A percentile compares a stretch with the other conserved stretches of the same genome.
Conservation (phyloP, 2,888 invertebrate species). For the Parascotia fuliginaria region DNA sequence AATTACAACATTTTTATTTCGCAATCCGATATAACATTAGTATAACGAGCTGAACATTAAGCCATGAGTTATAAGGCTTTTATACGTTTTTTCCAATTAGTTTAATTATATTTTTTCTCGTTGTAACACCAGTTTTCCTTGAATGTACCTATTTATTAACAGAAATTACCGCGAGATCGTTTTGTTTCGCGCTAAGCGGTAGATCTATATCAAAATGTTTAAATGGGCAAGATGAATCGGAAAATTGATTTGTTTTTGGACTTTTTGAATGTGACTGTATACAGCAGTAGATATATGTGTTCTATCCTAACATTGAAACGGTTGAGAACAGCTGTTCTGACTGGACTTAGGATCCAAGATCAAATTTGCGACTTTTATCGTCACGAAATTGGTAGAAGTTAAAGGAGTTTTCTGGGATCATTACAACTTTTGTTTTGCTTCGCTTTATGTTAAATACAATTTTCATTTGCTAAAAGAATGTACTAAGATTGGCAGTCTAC, state of each 20-base stretch:
- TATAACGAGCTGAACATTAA: constrained; percentile 66
- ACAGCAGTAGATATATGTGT: too few relatives aligned
- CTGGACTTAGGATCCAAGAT: too few relatives aligned
- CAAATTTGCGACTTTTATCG: too few relatives aligned
- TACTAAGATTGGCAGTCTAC: too few relatives aligned
- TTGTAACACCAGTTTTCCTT: constrained; percentile 35
- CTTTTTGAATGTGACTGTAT: too few relatives aligned
- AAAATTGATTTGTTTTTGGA: background rate
- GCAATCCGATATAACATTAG: constrained; percentile 63
- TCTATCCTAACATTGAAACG: too few relatives aligned
- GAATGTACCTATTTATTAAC: constrained; percentile 30
- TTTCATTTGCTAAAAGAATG: too few relatives aligned
- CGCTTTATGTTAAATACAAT: too few relatives aligned
- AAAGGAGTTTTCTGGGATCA: too few relatives aligned
- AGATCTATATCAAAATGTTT: background rate
- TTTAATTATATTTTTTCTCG: constrained; percentile 71
- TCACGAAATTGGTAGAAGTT: too few relatives aligned
- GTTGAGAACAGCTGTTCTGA: too few relatives aligned
- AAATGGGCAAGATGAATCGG: background rate
- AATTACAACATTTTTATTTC: constrained; percentile 63
- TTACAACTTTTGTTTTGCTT: too few relatives aligned
- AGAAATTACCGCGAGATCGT: constrained; percentile 24
- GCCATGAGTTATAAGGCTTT: constrained; percentile 65
- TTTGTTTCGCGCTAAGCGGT: constrained; percentile 15
- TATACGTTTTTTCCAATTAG: constrained; percentile 71